Base-by-base conservation (phyloP, 23 tunicate species). In the Ciona savignyi region DNA sequence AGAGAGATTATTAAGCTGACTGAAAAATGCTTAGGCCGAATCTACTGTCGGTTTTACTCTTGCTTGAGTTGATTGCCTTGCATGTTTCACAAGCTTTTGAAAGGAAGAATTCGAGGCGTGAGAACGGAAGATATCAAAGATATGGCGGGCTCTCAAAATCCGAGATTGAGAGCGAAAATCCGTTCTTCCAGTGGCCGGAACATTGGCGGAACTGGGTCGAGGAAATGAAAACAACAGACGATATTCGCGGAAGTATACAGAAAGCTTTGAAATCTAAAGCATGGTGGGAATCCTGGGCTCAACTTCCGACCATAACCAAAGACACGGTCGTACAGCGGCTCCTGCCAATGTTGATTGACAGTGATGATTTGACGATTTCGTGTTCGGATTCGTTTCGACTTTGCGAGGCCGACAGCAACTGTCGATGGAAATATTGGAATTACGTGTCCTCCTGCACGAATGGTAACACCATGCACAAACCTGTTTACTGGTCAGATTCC, bases 331-430 rank as follows among this genome's bases (percentile, higher is more conserved):
- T 88, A 0, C 61, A 68, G 28, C 56, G 65, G 22, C 32, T 88
- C 25, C 28, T 42, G 66, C 96, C 87, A 1, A 30, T 82, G 3
- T 66, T 82, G 1, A 21, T 74, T 21, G 72, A 63, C 0, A 73
- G 35, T 24, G 63, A 51, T 1, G 78, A 51, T 0, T 77, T 76
- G 83, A 65, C 27, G 23, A 33, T 88, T 27, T 84, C 81, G 42
- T 88, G 96, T 42, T 75, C 96, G 2, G 80, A 77, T 34, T 87
- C 87, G 4, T 77, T 63, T 62, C 60, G 65, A 27, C 80, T 88
- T 60, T 88, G 96, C 48, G 51, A 33, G 67, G 80, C 74, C 33
- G 96, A 88, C 34, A 88, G 30, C 2, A 88, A 69, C 66, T 88
- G 96, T 60, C 23, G 62, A 28, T 70, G 69, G 69, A 88, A 82